These are phyloP conservation scores for Ciconia nigra DNA, from an alignment of 2,797 vertebrate species.

Conservation along the genomic window DNA sequence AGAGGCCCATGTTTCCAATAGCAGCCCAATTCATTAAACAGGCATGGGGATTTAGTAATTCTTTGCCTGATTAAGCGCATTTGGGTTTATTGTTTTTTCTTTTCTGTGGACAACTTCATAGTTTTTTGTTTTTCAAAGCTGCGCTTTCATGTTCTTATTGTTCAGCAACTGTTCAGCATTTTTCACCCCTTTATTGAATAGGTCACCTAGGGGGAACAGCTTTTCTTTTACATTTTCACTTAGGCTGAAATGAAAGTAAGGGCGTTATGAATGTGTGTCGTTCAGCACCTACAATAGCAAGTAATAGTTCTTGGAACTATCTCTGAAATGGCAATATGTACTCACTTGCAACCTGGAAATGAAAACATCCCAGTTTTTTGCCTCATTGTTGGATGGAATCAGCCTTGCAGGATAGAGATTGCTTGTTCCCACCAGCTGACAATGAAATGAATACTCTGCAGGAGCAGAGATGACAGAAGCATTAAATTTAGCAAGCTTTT, in stretches of 20 bases:
- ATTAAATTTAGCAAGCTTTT: constrained; percentile 64
- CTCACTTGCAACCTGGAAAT: constrained; percentile 79
- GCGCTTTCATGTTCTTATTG: not conserved
- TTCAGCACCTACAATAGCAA: constrained; percentile 60
- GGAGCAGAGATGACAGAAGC: constrained; percentile 75
- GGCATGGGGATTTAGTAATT: constrained; percentile 25
- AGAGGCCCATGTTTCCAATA: not conserved
- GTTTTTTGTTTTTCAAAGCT: not conserved
- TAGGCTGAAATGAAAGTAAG: constrained; percentile 61
- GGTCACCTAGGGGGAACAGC: not conserved
- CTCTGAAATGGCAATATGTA: constrained; percentile 66
- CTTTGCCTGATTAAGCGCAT: constrained; percentile 1
- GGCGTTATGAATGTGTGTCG: constrained; percentile 42
- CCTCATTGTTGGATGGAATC: constrained; percentile 63
- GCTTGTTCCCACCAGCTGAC: constrained; percentile 79
- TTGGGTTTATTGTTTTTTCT: constrained; percentile 2
- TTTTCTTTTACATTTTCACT: constrained; percentile 53
- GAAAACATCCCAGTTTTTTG: constrained; percentile 71
- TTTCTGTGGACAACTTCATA: not conserved
- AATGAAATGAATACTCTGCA: constrained; percentile 80
- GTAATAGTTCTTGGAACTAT: constrained; percentile 65
- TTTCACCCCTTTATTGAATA: not conserved
- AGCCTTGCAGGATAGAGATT: constrained; percentile 58
- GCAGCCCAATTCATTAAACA: constrained; percentile 20
- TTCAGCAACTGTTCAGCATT: not conserved